A percentile compares a stretch with the other conserved stretches of the same genome.
Evolutionary conservation across 2,888 invertebrate species (phyloP).

Genomic region (Endotricha flammealis): DNA sequence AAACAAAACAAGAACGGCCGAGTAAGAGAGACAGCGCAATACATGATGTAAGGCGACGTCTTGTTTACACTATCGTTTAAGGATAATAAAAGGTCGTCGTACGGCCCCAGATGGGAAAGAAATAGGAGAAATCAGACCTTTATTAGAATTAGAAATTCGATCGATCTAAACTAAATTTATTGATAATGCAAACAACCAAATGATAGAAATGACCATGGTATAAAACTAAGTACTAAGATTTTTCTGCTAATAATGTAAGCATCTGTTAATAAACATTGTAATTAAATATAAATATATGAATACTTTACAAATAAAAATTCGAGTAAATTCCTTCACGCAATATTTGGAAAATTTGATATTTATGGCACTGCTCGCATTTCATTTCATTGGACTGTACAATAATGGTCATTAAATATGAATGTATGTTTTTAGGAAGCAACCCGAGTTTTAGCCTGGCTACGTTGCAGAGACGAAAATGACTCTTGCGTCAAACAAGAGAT

Average conservation of each 20-base stretch:
- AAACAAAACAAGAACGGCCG: background rate
- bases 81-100: too few species aligned
- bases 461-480: slow-evolving; percentile 47
- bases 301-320: background rate
- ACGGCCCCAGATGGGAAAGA: too few species aligned
- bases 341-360: background rate
- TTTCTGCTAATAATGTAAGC: too few species aligned
- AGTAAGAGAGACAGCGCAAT: background rate
- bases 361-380: too few species aligned
- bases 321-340: background rate
- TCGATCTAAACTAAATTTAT: too few species aligned
- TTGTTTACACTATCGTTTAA: too few species aligned
- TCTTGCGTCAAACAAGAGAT: slow-evolving; percentile 39
- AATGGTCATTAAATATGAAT: background rate
- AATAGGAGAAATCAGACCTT: too few species aligned
- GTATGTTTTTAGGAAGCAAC: slow-evolving; percentile 44
- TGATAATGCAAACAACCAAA: too few species aligned
- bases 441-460: slow-evolving; percentile 55
- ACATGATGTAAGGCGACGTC: too few species aligned
- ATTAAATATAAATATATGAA: background rate
- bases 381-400: background rate
- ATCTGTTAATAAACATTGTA: background rate
- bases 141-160: too few species aligned
- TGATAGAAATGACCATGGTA: too few species aligned
- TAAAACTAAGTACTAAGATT: too few species aligned